Evolutionary conservation across 2,113 vertebrate species (phyloP), one percentile per base, ranked within the genome.

Genomic region (Hemichromis elongatus): DNA sequence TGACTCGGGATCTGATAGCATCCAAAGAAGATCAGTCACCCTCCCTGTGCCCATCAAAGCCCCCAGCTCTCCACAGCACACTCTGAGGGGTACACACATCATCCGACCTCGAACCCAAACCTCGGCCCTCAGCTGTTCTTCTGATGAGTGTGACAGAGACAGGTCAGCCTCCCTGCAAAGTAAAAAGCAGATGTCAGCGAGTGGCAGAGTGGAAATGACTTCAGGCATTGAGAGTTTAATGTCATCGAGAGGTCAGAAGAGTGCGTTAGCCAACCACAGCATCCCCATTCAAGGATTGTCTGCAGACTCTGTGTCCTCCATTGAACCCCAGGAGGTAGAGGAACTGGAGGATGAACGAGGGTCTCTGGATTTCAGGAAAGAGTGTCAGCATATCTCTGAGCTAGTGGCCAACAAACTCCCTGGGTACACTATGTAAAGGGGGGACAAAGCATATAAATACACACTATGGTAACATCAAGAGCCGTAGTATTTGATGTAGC

Each of bases 371-470:
- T 92, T 96, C 87, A 91, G 90, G 82, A 95, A 95, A 81, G 94
- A 96, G 80, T 97, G 93, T 92, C 97, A 89, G 93, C 96, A 98
- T 80, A 96, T 99, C 61, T 97, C 97, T 88, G 95, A 99, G 83
- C 95, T 99, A 73, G 94, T 98, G 88, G 92, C 96, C 90, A 96
- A 90, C 75, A 98, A 96, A 83, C 96, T 98, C 80, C 98, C 97
- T 5, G 98, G 98, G 79, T 99, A 99, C 75, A 99, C 97, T 3
- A 86, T 99, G 93, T 99, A 95, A 96, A 89, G 14, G 70, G 47
- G 57, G 0, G 70, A 35, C 16, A 19, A 28, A 33, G 3, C 18
- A 75, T 52, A 52, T 24, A 21, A 26, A 2, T 28, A 4, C 35
- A 40, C 28, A 9, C 59, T 50, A 33, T 57, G 5, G 24, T 28